Evolutionary conservation across 2,797 vertebrate species (phyloP), one percentile per base, ranked within the genome.

Genomic region (Chelon auratus): DNA sequence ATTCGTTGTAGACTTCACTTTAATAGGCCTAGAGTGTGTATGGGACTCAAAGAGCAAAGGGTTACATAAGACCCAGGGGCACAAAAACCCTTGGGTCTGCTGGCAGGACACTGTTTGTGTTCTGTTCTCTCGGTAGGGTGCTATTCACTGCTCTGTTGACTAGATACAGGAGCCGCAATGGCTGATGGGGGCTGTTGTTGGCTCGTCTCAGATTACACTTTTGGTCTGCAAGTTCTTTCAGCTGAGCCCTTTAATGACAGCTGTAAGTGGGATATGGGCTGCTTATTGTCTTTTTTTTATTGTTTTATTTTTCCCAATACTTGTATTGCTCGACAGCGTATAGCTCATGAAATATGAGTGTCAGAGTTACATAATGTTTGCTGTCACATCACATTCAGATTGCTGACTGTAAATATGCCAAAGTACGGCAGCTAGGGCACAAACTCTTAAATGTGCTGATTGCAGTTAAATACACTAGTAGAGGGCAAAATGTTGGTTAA

Each of bases 121-220:
- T 82, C 61, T 55, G 5, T 72, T 79, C 75, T 83, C 82, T 79
- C 84, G 71, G 80, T 26, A 36, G 75, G 84, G 75, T 36, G 76
- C 78, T 72, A 61, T 80, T 84, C 78, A 68, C 58, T 18, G 59
- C 78, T 87, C 84, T 91, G 87, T 92, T 91, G 82, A 89, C 87
- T 77, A 82, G 86, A 87, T 77, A 87, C 83, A 63, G 75, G 72
- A 75, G 74, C 75, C 13, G 26, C 64, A 63, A 37, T 75, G 90
- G 83, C 82, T 73, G 77, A 71, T 67, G 13, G 77, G 77, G 77
- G 81, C 69, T 81, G 61, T 75, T 47, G 24, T 71, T 53, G 58
- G 57, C 51, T 18, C 0, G n/a, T 74, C 80, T 93, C 84, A 48
- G 73, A 84, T 93, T 92, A 81, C 90, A 72, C 10, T 18, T 30